These are phyloP conservation scores for Haliclona indistincta DNA, from an alignment of 37 sponge, comb jelly and placozoan genomes.

Conservation along the genomic window DNA sequence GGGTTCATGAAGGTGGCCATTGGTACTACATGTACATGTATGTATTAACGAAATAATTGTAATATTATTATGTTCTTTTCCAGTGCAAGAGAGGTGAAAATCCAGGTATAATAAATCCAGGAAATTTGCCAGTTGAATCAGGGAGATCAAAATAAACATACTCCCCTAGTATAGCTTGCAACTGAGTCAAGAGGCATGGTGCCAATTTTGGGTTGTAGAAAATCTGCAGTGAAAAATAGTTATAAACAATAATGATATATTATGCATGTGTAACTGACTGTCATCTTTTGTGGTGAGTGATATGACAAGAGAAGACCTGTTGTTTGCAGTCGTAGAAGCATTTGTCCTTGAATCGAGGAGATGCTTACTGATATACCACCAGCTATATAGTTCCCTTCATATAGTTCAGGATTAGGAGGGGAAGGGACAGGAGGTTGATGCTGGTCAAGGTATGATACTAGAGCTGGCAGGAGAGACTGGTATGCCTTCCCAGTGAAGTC, in stretches of 20 bases:
- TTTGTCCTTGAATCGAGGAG: not conserved
- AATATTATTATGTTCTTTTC: not conserved
- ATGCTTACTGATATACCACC: not conserved
- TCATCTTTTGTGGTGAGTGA: not conserved
- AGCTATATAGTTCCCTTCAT: conserved; percentile 20
- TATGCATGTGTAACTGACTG: conserved; percentile 10
- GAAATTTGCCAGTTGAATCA: not conserved
- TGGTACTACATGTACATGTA: too few relatives aligned
- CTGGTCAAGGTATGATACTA: not conserved
- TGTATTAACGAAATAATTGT: too few relatives aligned
- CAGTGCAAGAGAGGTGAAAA: conserved; percentile 1
- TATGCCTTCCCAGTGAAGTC: not conserved
- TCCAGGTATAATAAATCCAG: conserved; percentile 50
- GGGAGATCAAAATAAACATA: conserved; percentile 53
- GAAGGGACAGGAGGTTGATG: conserved; percentile 4
- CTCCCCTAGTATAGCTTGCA: conserved; percentile 24
- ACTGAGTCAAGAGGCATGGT: conserved; percentile 43
- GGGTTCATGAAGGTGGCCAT: too few relatives aligned
- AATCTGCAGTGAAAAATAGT: conserved; percentile 14
- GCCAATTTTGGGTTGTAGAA: not conserved
- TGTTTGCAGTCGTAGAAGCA: not conserved
- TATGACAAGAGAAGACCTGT: not conserved
- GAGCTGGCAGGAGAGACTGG: conserved; percentile 25
- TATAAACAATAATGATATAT: not conserved
- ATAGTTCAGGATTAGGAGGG: conserved; percentile 22